Evolutionary conservation across 2,797 vertebrate genomes (phyloP).

Genomic region (Clarias laeviceps): DNA sequence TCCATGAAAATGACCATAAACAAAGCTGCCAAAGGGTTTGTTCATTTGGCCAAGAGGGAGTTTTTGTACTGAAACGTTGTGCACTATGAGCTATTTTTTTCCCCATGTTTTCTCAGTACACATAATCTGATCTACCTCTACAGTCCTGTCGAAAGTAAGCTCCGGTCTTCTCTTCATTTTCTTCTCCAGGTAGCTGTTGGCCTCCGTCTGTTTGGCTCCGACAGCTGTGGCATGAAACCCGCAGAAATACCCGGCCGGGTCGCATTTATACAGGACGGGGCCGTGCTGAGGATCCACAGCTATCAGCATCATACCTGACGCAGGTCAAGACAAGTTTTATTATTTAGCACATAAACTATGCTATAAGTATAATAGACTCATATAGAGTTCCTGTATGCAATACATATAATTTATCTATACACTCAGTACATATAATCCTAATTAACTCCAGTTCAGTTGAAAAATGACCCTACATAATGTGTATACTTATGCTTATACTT

Average conservation of each 20-base stretch:
- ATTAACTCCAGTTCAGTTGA: not conserved
- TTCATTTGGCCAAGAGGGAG: not conserved
- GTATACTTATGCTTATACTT: not conserved
- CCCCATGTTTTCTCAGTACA: not conserved
- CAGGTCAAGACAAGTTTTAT: not conserved
- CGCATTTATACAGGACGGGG: slow-evolving; percentile 77
- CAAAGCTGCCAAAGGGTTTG: not conserved
- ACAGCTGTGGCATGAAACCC: slow-evolving; percentile 77
- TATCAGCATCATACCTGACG: slow-evolving; percentile 76
- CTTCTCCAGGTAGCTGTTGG: slow-evolving; percentile 79
- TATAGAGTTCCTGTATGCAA: not conserved
- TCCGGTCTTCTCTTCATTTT: slow-evolving; percentile 78
- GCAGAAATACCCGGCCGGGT: slow-evolving; percentile 80
- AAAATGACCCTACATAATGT: not conserved
- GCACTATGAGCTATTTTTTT: not conserved
- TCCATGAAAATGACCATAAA: not conserved
- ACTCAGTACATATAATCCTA: not conserved
- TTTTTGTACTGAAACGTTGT: not conserved
- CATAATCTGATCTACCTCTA: slow-evolving; percentile 67
- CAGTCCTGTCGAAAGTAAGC: slow-evolving; percentile 65
- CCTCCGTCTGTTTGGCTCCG: slow-evolving; percentile 77
- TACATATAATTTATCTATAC: no score
- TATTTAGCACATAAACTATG: not conserved
- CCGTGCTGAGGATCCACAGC: slow-evolving; percentile 75
- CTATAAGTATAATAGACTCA: not conserved